phyloP scores from a whole-genome alignment of 2,113 vertebrate genomes.

The Orthonyx spaldingii region DNA sequence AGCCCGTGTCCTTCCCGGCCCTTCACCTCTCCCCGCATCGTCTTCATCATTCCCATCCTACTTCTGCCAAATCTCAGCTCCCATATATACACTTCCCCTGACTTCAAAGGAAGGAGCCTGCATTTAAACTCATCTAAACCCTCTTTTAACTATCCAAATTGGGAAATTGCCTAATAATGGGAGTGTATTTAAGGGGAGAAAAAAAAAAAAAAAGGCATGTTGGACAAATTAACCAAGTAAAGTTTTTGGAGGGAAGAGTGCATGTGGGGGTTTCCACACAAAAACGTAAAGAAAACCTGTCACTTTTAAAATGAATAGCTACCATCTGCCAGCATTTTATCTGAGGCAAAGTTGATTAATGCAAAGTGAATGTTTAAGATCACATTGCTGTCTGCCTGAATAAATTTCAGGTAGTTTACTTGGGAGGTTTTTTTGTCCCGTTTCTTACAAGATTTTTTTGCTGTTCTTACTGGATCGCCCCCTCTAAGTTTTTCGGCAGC shows the following conservation, averaged over 20 bases:
- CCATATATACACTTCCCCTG: background rate
- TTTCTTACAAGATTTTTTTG: background rate
- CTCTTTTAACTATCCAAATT: slow-evolving; percentile 30
- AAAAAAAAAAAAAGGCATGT: background rate
- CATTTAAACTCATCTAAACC: background rate
- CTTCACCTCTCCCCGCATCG: background rate
- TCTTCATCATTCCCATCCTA: background rate
- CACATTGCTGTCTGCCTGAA: slow-evolving; percentile 55
- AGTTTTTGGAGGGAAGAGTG: slow-evolving; percentile 60
- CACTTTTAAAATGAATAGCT: slow-evolving; percentile 69
- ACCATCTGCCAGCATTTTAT: slow-evolving; percentile 74
- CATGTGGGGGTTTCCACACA: slow-evolving; percentile 49
- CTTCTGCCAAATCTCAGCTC: background rate
- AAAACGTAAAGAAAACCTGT: slow-evolving; percentile 68
- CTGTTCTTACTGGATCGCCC: background rate
- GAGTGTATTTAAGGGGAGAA: background rate
- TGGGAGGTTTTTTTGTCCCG: background rate
- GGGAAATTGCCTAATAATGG: slow-evolving; percentile 23
- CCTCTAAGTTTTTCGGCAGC: background rate
- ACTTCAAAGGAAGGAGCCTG: background rate
- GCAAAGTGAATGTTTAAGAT: slow-evolving; percentile 64
- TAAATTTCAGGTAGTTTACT: slow-evolving; percentile 63
- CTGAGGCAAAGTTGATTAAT: slow-evolving; percentile 69
- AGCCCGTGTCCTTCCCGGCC: background rate
- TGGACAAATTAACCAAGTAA: slow-evolving; percentile 58